Conservation (phyloP, 2,888 invertebrate genomes). For the Trichopria drosophilae region DNA sequence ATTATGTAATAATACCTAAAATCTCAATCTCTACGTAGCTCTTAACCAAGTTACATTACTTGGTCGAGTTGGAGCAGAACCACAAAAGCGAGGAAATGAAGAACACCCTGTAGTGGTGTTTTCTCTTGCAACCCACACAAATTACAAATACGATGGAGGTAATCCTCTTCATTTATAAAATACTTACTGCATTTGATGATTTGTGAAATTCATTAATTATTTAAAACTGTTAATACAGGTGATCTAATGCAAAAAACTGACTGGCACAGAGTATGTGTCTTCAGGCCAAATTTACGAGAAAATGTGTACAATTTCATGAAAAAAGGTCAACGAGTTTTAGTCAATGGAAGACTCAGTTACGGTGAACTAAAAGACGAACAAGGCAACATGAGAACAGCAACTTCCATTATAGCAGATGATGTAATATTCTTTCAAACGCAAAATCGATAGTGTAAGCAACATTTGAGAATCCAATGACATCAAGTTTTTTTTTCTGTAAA, state of each 20-base stretch:
- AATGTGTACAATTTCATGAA: constrained; percentile 76
- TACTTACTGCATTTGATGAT: constrained; percentile 9
- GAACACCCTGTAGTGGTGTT: constrained; percentile 87
- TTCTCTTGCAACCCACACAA: constrained; percentile 85
- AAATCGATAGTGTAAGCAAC: constrained; percentile 8
- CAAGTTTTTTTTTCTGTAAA: constrained; percentile 11
- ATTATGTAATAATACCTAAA: too few species aligned
- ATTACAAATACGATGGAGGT: constrained; percentile 68
- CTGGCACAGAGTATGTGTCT: constrained; percentile 88
- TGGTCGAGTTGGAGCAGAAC: constrained; percentile 87
- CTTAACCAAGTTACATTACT: constrained; percentile 83
- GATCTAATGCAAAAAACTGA: constrained; percentile 84
- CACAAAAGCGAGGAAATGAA: constrained; percentile 79
- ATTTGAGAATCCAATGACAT: too few species aligned
- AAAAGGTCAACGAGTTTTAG: constrained; percentile 83
- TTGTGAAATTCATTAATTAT: constrained; percentile 3
- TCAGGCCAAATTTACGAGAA: constrained; percentile 81
- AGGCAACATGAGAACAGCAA: constrained; percentile 72
- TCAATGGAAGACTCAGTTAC: constrained; percentile 81
- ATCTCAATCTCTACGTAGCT: too few species aligned
- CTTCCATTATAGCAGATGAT: constrained; percentile 84
- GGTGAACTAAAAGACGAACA: constrained; percentile 81
- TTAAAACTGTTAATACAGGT: constrained; percentile 59
- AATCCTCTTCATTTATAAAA: constrained; percentile 21
- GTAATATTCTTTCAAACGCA: constrained; percentile 74